phyloP scores from a whole-genome alignment of 2,113 vertebrate species.

The Salminus brasiliensis region DNA sequence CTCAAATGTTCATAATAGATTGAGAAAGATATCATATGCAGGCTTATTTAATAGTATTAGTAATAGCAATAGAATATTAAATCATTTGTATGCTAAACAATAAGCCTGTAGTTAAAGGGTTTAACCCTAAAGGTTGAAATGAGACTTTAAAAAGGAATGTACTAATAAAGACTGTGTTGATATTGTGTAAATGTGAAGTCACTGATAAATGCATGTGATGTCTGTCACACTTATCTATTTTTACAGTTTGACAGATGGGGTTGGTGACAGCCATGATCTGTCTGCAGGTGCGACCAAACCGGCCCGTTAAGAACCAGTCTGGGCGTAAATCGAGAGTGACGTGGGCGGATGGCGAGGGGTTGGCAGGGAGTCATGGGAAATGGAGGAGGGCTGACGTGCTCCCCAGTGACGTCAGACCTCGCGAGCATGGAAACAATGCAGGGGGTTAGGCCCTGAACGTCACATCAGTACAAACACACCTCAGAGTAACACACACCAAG shows the following conservation, averaged over 20 bases:
- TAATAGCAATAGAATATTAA: no score
- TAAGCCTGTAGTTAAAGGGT: not conserved
- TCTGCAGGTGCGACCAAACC: conserved; percentile 36
- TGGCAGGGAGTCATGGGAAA: conserved; percentile 48
- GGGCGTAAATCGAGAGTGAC: conserved; percentile 41
- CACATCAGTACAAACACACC: conserved; percentile 18
- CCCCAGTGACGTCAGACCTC: conserved; percentile 24
- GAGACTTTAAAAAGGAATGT: not conserved
- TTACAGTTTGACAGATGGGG: conserved; percentile 5
- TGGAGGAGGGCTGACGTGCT: conserved; percentile 2
- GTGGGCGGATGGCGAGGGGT: conserved; percentile 26
- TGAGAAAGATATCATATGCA: no score
- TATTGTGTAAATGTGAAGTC: not conserved
- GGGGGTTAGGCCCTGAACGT: conserved; percentile 33
- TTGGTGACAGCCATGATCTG: conserved; percentile 1
- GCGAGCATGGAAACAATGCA: conserved; percentile 49
- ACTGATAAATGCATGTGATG: not conserved
- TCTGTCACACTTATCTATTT: conserved; percentile 18
- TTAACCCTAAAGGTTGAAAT: not conserved
- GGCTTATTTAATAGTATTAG: no score
- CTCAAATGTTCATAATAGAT: no score
- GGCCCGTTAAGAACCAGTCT: conserved; percentile 49
- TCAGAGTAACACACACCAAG: not conserved
- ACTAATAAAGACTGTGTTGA: not conserved
- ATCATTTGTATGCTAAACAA: no score